These are phyloP conservation scores for Deilephila porcellus DNA, from an alignment of 2,888 invertebrate species.

Conservation along the genomic window DNA sequence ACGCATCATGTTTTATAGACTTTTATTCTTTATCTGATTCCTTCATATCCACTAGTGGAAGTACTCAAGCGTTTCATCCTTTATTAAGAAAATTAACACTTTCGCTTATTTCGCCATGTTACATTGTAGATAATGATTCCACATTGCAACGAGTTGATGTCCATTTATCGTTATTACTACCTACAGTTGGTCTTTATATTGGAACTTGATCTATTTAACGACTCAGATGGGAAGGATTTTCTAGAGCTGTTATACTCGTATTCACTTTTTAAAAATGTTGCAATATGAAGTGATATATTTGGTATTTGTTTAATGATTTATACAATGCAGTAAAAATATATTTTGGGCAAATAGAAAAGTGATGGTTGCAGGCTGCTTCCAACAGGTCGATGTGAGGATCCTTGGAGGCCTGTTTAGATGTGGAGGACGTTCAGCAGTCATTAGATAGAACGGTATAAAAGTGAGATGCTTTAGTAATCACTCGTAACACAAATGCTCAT, in stretches of 20 bases:
- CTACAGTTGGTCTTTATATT: background rate
- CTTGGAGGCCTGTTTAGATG: too few relatives aligned
- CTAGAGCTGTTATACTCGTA: background rate
- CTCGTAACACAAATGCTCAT: too few relatives aligned
- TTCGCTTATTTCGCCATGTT: background rate
- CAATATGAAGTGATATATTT: too few relatives aligned
- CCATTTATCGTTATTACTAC: background rate
- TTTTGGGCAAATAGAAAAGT: too few relatives aligned
- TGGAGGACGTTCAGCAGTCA: too few relatives aligned
- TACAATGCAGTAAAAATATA: too few relatives aligned
- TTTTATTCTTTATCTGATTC: background rate
- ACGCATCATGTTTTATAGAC: background rate
- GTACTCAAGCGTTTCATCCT: background rate
- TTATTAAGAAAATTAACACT: background rate
- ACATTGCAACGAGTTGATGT: background rate
- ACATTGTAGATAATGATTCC: background rate
- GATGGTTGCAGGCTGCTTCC: too few relatives aligned
- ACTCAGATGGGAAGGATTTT: background rate
- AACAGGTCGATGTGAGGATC: too few relatives aligned
- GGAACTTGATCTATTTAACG: background rate
- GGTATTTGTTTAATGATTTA: too few relatives aligned
- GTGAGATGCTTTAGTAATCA: too few relatives aligned
- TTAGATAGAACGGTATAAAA: too few relatives aligned
- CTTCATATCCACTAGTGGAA: background rate
- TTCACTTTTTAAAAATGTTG: background rate